Conservation (phyloP, 2,888 invertebrate species). For the Papilio gigon region DNA sequence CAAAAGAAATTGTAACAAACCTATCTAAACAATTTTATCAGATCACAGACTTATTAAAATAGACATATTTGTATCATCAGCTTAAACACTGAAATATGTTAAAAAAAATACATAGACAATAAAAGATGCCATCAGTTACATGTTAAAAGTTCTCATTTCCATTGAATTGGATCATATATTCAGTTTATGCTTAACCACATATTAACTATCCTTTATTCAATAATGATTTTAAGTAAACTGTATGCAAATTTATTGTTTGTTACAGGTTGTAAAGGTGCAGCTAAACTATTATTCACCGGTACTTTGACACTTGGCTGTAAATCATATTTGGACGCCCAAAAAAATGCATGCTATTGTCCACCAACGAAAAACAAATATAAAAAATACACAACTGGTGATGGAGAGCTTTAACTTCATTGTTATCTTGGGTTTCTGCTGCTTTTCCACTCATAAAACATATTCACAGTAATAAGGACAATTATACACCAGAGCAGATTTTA, state of each 20-base stretch:
- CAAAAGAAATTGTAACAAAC: no score
- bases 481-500: no score
- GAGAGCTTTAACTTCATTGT: conserved; percentile 58
- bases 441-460: neutral
- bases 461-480: neutral
- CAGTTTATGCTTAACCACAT: neutral
- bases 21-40: no score
- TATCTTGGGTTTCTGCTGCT: no score
- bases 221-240: no score
- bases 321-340: conserved; percentile 92
- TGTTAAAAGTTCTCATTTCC: no score
- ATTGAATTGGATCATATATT: no score
- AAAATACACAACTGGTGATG: conserved; percentile 75
- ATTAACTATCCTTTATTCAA: neutral
- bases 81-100: no score
- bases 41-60: no score
- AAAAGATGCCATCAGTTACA: no score
- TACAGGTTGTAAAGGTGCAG: conserved; percentile 91
- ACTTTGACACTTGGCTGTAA: conserved; percentile 93
- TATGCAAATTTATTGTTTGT: conserved; percentile 13
- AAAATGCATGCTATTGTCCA: conserved; percentile 90
- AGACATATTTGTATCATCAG: no score
- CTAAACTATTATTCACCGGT: conserved; percentile 92
- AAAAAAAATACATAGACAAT: no score
- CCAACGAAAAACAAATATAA: conserved; percentile 74